phyloP scores from a whole-genome alignment of 2,888 invertebrate genomes.

The Nephrotoma appendiculata region DNA sequence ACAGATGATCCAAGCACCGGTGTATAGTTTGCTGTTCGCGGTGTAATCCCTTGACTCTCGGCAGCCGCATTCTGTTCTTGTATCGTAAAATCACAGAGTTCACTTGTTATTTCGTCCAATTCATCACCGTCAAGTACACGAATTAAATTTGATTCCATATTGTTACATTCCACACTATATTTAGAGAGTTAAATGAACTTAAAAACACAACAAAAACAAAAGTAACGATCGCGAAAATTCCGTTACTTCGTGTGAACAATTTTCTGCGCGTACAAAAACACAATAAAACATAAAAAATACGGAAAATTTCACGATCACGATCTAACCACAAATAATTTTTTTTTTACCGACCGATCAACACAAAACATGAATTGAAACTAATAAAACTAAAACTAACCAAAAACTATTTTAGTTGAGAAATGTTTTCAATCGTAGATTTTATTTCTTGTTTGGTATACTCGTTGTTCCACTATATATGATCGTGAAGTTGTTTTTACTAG shows the following conservation, averaged over 20 bases:
- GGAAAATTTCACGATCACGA: background rate
- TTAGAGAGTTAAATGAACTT: background rate
- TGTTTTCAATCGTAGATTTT: background rate
- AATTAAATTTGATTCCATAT: constrained; percentile 28
- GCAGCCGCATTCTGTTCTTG: constrained; percentile 73
- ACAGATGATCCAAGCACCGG: constrained; percentile 74
- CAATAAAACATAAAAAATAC: background rate
- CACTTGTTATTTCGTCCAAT: constrained; percentile 52
- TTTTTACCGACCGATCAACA: background rate
- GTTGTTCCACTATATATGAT: background rate
- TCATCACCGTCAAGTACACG: constrained; percentile 49
- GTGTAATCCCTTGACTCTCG: constrained; percentile 73
- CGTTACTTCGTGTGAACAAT: background rate
- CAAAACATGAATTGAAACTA: background rate
- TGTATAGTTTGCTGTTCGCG: constrained; percentile 60
- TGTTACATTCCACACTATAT: background rate
- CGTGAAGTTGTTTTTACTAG: background rate
- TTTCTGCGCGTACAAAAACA: background rate
- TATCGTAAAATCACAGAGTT: constrained; percentile 70
- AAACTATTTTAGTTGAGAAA: background rate
- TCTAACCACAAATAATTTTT: background rate
- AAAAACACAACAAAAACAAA: background rate
- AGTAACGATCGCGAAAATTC: background rate
- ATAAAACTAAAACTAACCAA: background rate
- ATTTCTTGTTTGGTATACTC: background rate